phyloP scores from a whole-genome alignment of 1,140 invertebrate species.

The Nasonia longicornis region DNA sequence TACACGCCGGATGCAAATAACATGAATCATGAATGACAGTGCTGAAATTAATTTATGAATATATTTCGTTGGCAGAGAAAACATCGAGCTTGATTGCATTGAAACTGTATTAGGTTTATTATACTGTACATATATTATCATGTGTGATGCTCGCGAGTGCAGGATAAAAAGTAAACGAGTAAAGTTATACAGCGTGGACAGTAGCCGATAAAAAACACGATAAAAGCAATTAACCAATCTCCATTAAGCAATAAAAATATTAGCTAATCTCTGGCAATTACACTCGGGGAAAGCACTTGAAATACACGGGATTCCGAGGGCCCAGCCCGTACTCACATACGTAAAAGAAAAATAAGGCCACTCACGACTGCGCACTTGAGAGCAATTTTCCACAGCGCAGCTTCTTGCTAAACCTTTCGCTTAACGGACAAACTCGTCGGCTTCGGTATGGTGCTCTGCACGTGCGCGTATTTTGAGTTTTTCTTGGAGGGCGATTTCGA shows the following conservation, averaged over 20 bases:
- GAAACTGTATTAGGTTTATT: conserved; percentile 32
- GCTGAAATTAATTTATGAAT: conserved; percentile 43
- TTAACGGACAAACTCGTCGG: conserved; percentile 4
- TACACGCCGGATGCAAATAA: conserved; percentile 37
- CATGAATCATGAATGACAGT: conserved; percentile 42
- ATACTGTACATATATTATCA: no score
- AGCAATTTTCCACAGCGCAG: background rate
- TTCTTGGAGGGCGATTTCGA: conserved; percentile 5
- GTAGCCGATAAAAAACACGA: no score
- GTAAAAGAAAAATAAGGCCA: background rate
- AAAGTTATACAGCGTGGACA: background rate
- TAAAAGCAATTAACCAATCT: background rate
- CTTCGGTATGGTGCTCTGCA: conserved; percentile 49
- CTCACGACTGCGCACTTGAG: background rate
- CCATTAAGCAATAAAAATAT: conserved; percentile 13
- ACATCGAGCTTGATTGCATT: conserved; percentile 15
- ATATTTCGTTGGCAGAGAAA: background rate
- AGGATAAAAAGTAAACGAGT: background rate
- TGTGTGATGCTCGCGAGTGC: no score
- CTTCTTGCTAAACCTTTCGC: conserved; percentile 39
- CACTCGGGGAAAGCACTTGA: background rate
- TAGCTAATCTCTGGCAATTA: background rate
- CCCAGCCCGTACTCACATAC: background rate
- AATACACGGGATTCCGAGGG: background rate
- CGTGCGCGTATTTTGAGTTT: conserved; percentile 46